Evolutionary conservation across 2,888 invertebrate species (phyloP), one percentile per base, ranked within the genome.

Genomic region (Colletes collaris): DNA sequence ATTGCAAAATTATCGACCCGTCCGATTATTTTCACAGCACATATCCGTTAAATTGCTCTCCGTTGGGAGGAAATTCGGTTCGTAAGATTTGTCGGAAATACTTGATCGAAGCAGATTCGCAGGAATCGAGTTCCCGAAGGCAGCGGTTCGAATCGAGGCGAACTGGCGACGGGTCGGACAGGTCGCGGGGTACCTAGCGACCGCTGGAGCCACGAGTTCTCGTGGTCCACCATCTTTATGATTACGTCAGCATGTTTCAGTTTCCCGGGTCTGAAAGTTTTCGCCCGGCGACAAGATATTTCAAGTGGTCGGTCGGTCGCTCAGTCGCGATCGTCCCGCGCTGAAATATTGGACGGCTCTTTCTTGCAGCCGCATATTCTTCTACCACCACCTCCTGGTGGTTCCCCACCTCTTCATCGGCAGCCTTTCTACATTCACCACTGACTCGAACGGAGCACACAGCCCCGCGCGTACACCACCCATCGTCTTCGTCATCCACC

Each of bases 191-290:
- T 70, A 76, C 80, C 76, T 56, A 76, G 77, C 82, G 83, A 67
- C 46, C 67, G 10, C 63, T 70, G 44, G 72, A 53, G 74, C 75
- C 79, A 67, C 81, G 80, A 72, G 79, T 79, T 77, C 78, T 78
- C 80, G 67, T 63, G 58, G 62, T 59, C 63, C 89, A 90, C 90
- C 90, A 90, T 92, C 89, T 92, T 91, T 90, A 90, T 86, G 90
- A 91, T 92, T 92, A 91, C 93, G 92, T 93, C 92, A 93, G 93
- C 92, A 92, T 92, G 90, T 92, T 93, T 92, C 92, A 90, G 90
- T 90, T 88, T 88, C 88, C 91, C 89, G 91, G 89, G 89, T 90
- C 91, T 88, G 90, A 92, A 92, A 92, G 91, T 92, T 92, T 92
- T 90, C 90, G 89, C 86, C 88, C 87, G 92, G 92, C 92, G 91